Evolutionary conservation across 2,113 vertebrate genomes (phyloP).

Genomic region (Ibidorhyncha struthersii): DNA sequence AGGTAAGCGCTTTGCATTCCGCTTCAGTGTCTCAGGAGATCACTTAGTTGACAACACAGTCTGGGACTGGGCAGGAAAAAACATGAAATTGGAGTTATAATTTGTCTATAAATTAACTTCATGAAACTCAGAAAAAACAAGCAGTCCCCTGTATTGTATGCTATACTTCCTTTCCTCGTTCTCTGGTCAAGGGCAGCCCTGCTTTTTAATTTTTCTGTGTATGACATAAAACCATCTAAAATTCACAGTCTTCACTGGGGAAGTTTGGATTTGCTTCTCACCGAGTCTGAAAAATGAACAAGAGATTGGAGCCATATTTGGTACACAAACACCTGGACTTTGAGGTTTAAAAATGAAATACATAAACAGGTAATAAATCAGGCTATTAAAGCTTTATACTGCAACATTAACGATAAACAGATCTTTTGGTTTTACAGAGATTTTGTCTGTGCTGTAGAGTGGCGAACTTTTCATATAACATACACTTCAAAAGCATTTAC

Average conservation of each 20-base stretch:
- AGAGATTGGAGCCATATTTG: neutral
- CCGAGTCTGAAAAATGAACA: neutral
- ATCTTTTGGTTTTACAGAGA: neutral
- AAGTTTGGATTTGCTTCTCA: neutral
- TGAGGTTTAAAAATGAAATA: neutral
- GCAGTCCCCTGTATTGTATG: neutral
- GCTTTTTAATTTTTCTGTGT: neutral
- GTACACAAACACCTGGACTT: neutral
- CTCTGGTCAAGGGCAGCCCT: neutral
- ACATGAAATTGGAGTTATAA: neutral
- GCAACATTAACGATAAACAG: neutral
- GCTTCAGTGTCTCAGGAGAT: neutral
- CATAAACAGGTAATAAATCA: neutral
- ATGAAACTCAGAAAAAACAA: neutral
- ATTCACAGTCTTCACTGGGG: neutral
- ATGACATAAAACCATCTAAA: neutral
- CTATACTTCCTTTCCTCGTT: neutral
- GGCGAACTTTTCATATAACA: neutral
- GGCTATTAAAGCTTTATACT: neutral
- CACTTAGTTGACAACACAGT: neutral
- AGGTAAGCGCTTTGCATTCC: neutral
- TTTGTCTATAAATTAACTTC: neutral
- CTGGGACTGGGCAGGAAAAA: neutral
- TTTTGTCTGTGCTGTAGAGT: neutral
- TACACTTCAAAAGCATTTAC: neutral